Base-by-base conservation (phyloP, 2,888 invertebrate genomes). In the Dryobotodes eremita region DNA sequence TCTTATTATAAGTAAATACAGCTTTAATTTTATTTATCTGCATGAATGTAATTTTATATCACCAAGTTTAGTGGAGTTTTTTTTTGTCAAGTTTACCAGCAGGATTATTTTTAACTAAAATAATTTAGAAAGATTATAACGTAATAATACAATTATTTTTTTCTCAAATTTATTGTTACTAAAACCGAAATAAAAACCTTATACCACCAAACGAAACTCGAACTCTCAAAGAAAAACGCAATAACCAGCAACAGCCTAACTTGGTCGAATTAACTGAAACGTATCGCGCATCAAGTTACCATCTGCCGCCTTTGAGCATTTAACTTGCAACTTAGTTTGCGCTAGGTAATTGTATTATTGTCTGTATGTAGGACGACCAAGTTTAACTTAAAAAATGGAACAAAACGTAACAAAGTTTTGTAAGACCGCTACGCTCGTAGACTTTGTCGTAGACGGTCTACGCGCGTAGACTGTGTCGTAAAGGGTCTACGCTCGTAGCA, bases 261-360 rank as follows among this genome's bases (percentile, higher is more conserved):
- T 84, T 59, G 68, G 75, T 80, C 53, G 81, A 88, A 86, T 88
- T 85, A 87, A 84, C 83, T 88, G 86, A 88, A 85, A 88, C 80
- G 86, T 84, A 89, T 87, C 79, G 71, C 79, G 79, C 73, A 85
- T 88, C 77, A 85, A 85, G 88, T 86, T 85, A 86, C 85, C 84
- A 88, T 84, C 88, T 82, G 80, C 88, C 87, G 85, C 86, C 88
- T 89, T 87, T 89, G 90, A 86, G 82, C 87, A 79, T 83, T 86
- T 87, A 88, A 90, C 89, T 89, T 88, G 82, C 84, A 88, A 88
- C 85, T 89, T 79, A 88, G 88, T 90, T 89, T 83, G 80, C 59
- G 70, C 77, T 75, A 84, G 79, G 83, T 87, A 89, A 89, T 89
- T 89, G 86, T 88, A 83, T 90, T 90, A 90, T 89, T 84, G 87